Percentiles rank a stretch among this genome's conserved stretches.
Conservation (phyloP, 2,113 vertebrate species). For the Muntiacus reevesi region DNA sequence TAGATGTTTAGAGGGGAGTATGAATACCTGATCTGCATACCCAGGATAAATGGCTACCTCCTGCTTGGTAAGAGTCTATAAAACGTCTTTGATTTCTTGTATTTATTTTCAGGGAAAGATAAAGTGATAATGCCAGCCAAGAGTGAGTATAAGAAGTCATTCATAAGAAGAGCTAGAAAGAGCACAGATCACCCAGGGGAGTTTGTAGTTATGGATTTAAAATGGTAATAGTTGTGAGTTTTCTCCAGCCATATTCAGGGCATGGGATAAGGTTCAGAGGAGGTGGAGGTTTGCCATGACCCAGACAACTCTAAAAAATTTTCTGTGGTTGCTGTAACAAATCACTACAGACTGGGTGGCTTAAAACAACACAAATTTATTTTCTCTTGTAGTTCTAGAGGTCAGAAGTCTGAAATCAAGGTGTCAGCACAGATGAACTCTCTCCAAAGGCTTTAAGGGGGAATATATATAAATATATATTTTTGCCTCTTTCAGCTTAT, state of each 20-base stretch:
- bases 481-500: background rate
- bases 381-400: background rate
- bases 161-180: background rate
- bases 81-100: background rate
- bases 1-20: background rate
- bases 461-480: background rate
- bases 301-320: background rate
- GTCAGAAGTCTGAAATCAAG: background rate
- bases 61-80: background rate
- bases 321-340: background rate
- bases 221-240: background rate
- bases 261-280: background rate
- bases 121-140: background rate
- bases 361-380: background rate
- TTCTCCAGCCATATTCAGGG: background rate
- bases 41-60: background rate
- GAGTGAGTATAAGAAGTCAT: background rate
- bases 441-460: background rate
- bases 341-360: background rate
- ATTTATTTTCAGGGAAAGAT: background rate
- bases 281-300: background rate
- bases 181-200: background rate
- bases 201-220: background rate
- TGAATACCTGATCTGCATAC: background rate
- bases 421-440: background rate